Base-by-base conservation (phyloP, 2,888 invertebrate genomes). In the Geotrupes spiniger region DNA sequence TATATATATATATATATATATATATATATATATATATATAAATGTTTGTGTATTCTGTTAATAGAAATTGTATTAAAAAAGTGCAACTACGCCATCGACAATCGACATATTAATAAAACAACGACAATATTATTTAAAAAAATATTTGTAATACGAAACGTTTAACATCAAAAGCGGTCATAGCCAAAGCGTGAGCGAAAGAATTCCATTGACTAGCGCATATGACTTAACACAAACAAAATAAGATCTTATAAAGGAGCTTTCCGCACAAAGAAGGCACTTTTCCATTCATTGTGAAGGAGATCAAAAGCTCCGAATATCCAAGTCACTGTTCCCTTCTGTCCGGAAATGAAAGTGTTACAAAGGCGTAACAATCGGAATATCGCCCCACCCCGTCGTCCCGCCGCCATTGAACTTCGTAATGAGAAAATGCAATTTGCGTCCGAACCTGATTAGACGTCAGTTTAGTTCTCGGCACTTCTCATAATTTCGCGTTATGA, bases 361-460 rank as follows among this genome's bases (percentile, higher is more conserved):
- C 63, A 64, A 66, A 64, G 63, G 62, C 60, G 61, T 60, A 57
- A 61, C 61, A 63, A 63, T 64, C 57, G 58, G 60, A 63, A 62
- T 61, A 64, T 64, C 62, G 61, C 54, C 58, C 56, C 52, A 46
- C 51, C 45, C 16, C 14, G 39, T 45, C 50, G 40, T 50, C 54
- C 11, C 11, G 45, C 15, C 14, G 12, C 56, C 52, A 54, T 54
- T 59, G 62, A 64, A 63, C 63, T 65, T 63, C 61, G 61, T 63
- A 66, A 66, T 63, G 62, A 62, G 66, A 63, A 65, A 66, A 68
- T 66, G 66, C 63, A 65, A 67, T 68, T 66, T 66, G 57, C 60
- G 58, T 57, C 59, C 57, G 57, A 59, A 63, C 58, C 59, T 63
- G 64, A 65, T 66, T 63, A 62, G 59, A 59, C 59, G 54, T 61